Base-by-base conservation (phyloP, 37 sponge, comb jelly and placozoan genomes). In the Hormiphora californensis region DNA sequence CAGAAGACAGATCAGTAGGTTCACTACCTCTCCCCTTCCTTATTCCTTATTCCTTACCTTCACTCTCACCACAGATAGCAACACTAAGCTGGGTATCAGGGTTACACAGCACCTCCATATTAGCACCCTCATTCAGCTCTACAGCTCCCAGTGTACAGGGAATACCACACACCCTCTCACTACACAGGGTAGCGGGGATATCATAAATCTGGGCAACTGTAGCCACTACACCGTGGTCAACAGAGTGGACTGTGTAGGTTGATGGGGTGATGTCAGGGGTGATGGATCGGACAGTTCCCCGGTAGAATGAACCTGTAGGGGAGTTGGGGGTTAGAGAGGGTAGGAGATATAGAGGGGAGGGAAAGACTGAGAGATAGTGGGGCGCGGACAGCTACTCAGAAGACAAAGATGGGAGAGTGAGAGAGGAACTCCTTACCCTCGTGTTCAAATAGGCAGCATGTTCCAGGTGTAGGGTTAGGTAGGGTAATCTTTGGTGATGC, bases 231-330 rank as follows among this genome's bases (percentile, higher is more conserved):
- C 68, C 68, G 19, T 65, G 34, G 36, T 65, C 68, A 17, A 65
- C 68, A 28, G 17, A 65, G 68, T 65, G 68, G 19, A 65, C 68
- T 17, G 68, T 36, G 68, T 33, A 65, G n/a, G n/a, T n/a, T 49
- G 53, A 49, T 49, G 53, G 9, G 53, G 15, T 49, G 12, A 17
- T 49, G 53, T 15, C 9, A 15, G 12, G 53, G 53, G 9, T 17
- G 53, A 49, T 17, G 53, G 53, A 9, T 49, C 53, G 12, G 15
- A 17, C 53, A 17, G 53, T 15, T n/a, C n/a, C n/a, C n/a, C n/a
- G n/a, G n/a, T n/a, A n/a, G n/a, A n/a, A n/a, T n/a, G n/a, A n/a
- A n/a, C n/a, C n/a, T n/a, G n/a, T n/a, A n/a, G n/a, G n/a, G n/a
- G n/a, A n/a, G n/a, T n/a, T n/a, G n/a, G n/a, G n/a, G n/a, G n/a